A percentile compares a stretch with the other conserved stretches of the same genome.
Evolutionary conservation across 2,113 vertebrate species (phyloP).

Genomic region (Emberiza fucata): DNA sequence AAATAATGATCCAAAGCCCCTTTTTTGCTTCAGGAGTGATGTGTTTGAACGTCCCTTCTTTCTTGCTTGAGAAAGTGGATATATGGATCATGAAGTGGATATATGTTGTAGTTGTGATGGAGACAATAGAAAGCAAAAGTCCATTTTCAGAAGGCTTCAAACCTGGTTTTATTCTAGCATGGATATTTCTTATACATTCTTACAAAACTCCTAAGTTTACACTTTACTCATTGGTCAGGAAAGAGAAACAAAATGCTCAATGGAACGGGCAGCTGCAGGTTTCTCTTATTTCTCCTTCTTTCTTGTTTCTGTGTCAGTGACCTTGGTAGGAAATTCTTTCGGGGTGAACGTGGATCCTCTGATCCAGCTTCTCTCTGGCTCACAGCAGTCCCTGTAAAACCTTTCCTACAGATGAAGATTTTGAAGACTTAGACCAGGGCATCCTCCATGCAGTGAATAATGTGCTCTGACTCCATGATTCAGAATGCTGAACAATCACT

Average conservation of each 20-base stretch:
- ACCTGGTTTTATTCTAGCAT: not conserved
- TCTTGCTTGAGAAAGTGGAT: too few species aligned
- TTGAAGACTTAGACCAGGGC: not conserved
- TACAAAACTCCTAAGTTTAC: not conserved
- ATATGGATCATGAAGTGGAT: too few species aligned
- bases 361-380: not conserved
- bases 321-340: not conserved
- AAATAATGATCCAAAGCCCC: too few species aligned
- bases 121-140: not conserved
- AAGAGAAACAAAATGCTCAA: not conserved
- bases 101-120: not conserved
- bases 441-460: too few species aligned
- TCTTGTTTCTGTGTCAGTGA: not conserved
- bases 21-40: too few species aligned
- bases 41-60: too few species aligned
- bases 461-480: too few species aligned
- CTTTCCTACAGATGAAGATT: not conserved
- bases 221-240: not conserved
- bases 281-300: not conserved
- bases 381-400: not conserved
- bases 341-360: not conserved
- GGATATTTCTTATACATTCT: not conserved
- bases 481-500: too few species aligned
- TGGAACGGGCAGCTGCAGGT: not conserved
- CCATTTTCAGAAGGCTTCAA: not conserved